phyloP scores from a whole-genome alignment of 2,888 invertebrate species.

The Anorthoa munda region DNA sequence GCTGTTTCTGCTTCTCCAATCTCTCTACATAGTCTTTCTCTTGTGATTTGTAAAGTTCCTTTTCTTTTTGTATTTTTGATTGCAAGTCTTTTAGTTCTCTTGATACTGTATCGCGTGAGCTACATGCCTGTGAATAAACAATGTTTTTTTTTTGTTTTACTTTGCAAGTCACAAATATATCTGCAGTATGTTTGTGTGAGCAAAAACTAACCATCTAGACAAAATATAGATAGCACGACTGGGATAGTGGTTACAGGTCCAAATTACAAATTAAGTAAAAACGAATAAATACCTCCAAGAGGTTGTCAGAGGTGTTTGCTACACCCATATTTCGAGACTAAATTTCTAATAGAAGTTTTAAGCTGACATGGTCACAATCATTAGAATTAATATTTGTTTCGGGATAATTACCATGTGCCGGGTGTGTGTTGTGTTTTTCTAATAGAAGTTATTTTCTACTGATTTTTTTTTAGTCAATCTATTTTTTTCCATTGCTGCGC shows the following conservation, averaged over 20 bases:
- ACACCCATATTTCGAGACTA: neutral
- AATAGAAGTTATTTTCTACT: too few species aligned
- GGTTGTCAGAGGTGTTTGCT: neutral
- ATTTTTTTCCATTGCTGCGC: too few species aligned
- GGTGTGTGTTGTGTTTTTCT: too few species aligned
- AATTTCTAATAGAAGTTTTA: too few species aligned
- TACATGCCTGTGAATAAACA: slow-evolving; percentile 88
- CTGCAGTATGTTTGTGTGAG: neutral
- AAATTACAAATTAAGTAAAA: too few species aligned
- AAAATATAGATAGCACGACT: too few species aligned
- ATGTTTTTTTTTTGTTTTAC: neutral
- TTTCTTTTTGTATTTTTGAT: slow-evolving; percentile 81
- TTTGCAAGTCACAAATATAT: neutral
- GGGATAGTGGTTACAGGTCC: too few species aligned
- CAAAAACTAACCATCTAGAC: too few species aligned
- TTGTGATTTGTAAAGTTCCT: slow-evolving; percentile 81
- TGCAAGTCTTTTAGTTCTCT: slow-evolving; percentile 91
- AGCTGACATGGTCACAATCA: too few species aligned
- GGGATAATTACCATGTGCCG: too few species aligned
- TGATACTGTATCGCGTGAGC: slow-evolving; percentile 91
- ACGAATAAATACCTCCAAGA: neutral
- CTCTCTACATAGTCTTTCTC: slow-evolving; percentile 87
- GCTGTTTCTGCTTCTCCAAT: slow-evolving; percentile 89
- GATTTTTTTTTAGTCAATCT: too few species aligned
- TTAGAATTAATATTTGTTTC: too few species aligned